Conservation (phyloP, 2,797 vertebrate genomes). For the Garrulus glandarius region DNA sequence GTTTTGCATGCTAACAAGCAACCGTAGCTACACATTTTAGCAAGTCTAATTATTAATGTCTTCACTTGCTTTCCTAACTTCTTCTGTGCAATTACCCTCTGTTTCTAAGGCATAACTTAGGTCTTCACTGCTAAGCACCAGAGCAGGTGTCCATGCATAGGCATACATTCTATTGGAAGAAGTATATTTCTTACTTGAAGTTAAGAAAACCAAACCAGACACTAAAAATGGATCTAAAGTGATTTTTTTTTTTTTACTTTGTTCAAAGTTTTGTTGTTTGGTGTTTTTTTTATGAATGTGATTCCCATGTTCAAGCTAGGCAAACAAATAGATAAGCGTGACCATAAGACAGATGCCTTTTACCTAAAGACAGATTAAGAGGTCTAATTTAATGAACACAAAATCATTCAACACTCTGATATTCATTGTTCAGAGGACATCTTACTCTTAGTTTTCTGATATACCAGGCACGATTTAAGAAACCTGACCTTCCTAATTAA, state of each 20-base stretch:
- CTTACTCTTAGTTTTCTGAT: constrained; percentile 1
- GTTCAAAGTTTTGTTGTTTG: background rate
- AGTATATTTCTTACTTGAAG: background rate
- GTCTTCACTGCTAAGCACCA: background rate
- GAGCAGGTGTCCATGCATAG: background rate
- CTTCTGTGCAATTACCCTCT: background rate
- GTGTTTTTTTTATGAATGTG: background rate
- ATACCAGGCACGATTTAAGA: background rate
- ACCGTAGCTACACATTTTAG: background rate
- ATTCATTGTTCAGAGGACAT: background rate
- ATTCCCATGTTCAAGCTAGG: background rate
- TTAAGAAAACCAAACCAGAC: background rate
- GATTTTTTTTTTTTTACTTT: background rate
- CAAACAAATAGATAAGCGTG: background rate
- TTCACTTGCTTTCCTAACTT: background rate
- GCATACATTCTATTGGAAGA: background rate
- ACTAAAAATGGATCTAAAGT: background rate
- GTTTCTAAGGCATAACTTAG: background rate
- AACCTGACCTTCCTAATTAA: constrained; percentile 30
- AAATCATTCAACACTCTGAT: background rate
- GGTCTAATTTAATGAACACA: background rate
- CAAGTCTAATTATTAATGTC: background rate
- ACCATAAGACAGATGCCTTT: background rate
- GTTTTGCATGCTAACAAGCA: background rate
- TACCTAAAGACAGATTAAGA: background rate